phyloP scores from a whole-genome alignment of 2,113 vertebrate species.

The Paedocypris sp. region DNA sequence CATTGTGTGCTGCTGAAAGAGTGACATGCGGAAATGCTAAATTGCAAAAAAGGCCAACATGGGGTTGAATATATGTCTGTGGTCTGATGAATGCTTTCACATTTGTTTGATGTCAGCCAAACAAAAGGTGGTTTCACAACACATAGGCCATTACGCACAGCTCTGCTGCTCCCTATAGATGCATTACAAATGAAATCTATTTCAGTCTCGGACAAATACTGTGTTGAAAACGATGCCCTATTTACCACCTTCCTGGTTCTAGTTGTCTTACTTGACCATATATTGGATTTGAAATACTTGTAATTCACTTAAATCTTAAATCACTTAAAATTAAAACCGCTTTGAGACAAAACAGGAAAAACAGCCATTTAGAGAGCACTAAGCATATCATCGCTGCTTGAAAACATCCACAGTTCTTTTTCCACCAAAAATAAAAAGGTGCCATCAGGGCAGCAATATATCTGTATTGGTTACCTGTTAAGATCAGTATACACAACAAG shows the following conservation, averaged over 20 bases:
- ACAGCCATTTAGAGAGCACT: no score
- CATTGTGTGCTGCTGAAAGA: not conserved
- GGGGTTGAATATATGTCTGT: not conserved
- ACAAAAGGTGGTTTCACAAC: conserved; percentile 25
- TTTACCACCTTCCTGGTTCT: not conserved
- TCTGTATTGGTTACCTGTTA: no score
- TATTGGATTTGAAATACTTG: not conserved
- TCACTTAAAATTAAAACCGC: no score
- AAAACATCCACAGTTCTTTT: no score
- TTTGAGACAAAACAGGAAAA: no score
- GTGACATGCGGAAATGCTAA: not conserved
- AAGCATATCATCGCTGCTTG: no score
- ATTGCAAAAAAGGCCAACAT: not conserved
- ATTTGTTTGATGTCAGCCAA: conserved; percentile 29
- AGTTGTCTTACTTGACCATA: not conserved
- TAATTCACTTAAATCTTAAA: no score
- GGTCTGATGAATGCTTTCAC: conserved; percentile 17
- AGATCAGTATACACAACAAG: no score
- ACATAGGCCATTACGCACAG: not conserved
- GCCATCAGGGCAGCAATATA: no score
- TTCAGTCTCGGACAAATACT: not conserved
- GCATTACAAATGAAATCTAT: conserved; percentile 6
- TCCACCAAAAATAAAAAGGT: no score
- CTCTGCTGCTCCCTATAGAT: not conserved
- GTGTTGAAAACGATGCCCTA: not conserved